These are phyloP conservation scores for Gobio gobio DNA, from an alignment of 2,113 vertebrate genomes.

Conservation along the genomic window DNA sequence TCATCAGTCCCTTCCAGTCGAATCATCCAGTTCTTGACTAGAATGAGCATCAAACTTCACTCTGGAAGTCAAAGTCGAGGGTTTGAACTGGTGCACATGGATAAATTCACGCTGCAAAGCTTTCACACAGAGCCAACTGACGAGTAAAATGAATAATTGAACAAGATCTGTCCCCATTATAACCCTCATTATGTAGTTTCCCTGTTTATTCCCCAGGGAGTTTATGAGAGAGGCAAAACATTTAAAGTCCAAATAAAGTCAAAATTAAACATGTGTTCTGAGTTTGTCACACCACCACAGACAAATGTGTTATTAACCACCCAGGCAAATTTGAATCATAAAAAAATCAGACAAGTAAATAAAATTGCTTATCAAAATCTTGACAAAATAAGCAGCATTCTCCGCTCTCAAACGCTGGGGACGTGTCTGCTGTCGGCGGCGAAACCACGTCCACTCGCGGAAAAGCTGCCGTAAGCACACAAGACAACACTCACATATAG, in stretches of 20 bases:
- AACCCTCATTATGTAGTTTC: constrained; percentile 13
- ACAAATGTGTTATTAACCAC: too few relatives aligned
- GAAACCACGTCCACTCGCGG: too few relatives aligned
- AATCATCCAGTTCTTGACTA: not conserved
- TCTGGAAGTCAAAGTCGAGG: not conserved
- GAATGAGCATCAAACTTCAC: not conserved
- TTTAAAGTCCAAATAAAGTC: not conserved
- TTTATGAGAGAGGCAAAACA: not conserved
- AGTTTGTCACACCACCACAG: too few relatives aligned
- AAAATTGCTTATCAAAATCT: too few relatives aligned
- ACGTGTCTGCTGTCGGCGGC: too few relatives aligned
- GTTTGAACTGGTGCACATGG: not conserved
- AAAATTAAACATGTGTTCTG: too few relatives aligned
- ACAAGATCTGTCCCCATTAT: not conserved
- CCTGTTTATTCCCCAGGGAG: constrained; percentile 11
- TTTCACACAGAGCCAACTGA: not conserved
- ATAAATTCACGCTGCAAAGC: not conserved
- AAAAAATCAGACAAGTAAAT: too few relatives aligned
- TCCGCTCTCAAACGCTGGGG: too few relatives aligned
- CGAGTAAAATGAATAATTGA: constrained; percentile 12
- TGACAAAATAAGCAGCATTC: too few relatives aligned
- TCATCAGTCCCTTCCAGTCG: not conserved
- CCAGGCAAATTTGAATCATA: too few relatives aligned
- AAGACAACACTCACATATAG: too few relatives aligned
- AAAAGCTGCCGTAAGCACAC: too few relatives aligned